Evolutionary conservation across 2,797 vertebrate genomes (phyloP), one percentile per base, ranked within the genome.

Genomic region (Ctenopoma multispine): DNA sequence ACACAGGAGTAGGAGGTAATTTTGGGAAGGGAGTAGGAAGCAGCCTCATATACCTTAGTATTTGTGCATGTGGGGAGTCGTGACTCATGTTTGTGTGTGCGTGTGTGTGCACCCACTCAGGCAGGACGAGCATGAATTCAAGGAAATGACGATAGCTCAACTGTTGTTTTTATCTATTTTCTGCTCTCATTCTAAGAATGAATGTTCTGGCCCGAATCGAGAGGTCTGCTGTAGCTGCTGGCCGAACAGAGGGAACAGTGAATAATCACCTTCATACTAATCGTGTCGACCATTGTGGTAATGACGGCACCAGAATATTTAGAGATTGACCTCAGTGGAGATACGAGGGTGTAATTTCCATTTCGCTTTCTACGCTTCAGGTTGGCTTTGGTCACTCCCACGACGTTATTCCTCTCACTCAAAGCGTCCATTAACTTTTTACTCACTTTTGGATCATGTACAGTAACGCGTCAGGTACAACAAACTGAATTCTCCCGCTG

Each of bases 1-100:
- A 50, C 58, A 20, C 56, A 3, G 50, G 53, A 58, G 66, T 41
- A 3, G 50, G 61, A 58, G 69, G 23, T 53, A 21, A 40, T 56
- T 58, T 50, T 58, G 1, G 51, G 49, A 36, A 34, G 38, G 15
- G 4, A 21, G 47, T 23, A 8, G 64, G 63, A 53, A 10, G 62
- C 65, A n/a, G 51, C 61, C 31, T 70, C 75, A 72, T 6, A 15
- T 21, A 59, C 24, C 60, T 60, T 31, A 40, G 50, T 55, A 3
- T 60, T 36, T 38, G 47, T 60, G 64, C 59, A 65, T 69, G 55
- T 61, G 41, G 72, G 68, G 58, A 72, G 12, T 12, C 21, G 1
- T 80, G 80, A 85, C 43, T 80, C 73, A 72, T 38, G 27, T 38
- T 24, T 31, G 43, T 55, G 38, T 4, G 46, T 75, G 44, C 51